A percentile compares a stretch with the other conserved stretches of the same genome.
Conservation (phyloP, 2,888 invertebrate genomes). For the Strigamia transsilvanica region DNA sequence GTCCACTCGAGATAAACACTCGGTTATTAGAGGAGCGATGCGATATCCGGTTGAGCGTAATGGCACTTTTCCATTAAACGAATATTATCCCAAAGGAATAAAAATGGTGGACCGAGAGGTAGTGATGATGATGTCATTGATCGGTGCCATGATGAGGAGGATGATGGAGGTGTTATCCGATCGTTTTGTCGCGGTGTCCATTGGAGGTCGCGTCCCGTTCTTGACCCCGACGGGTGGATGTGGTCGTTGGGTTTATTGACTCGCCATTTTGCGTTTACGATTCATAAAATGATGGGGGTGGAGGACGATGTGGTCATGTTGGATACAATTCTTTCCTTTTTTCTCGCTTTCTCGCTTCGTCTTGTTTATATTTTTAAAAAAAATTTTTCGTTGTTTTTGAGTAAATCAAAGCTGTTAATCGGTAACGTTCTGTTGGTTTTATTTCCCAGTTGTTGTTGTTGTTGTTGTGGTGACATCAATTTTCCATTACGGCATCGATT, state of each 20-base stretch:
- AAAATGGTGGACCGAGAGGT: constrained; percentile 37
- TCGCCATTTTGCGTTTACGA: constrained; percentile 51
- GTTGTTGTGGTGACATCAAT: constrained; percentile 52
- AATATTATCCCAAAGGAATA: constrained; percentile 50
- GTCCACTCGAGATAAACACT: constrained; percentile 49
- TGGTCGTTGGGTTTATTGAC: constrained; percentile 49
- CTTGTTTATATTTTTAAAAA: no score
- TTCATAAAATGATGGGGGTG: constrained; percentile 51
- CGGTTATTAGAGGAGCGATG: constrained; percentile 44
- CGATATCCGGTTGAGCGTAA: constrained; percentile 50
- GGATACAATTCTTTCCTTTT: constrained; percentile 38
- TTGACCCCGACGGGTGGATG: constrained; percentile 46
- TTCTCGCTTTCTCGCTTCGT: no score
- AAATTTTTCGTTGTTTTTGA: not conserved
- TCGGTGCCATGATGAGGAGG: constrained; percentile 45
- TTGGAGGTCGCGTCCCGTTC: constrained; percentile 49
- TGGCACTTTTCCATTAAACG: constrained; percentile 53
- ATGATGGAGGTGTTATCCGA: constrained; percentile 47
- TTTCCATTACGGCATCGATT: constrained; percentile 54
- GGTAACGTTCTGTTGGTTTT: not conserved
- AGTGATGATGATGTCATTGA: constrained; percentile 41
- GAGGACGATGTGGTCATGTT: constrained; percentile 1
- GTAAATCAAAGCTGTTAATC: not conserved
- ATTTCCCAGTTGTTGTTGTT: not conserved
- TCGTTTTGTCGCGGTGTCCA: constrained; percentile 48